phyloP scores from a whole-genome alignment of 2,113 vertebrate genomes.

The Tamias sibiricus region DNA sequence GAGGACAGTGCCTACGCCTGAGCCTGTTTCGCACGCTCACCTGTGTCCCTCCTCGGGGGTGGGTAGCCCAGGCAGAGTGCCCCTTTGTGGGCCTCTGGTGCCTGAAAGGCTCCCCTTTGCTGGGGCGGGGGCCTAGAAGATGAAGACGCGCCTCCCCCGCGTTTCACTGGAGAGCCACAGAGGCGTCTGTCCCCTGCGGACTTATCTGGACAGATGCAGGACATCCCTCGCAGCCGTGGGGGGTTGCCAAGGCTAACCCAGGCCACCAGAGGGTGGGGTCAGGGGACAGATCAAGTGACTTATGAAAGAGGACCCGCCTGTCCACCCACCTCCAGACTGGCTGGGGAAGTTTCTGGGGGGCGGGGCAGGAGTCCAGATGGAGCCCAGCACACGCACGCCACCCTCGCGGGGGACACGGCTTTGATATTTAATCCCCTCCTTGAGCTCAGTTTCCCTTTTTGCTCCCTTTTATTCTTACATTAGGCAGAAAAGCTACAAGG shows the following conservation, averaged over 20 bases:
- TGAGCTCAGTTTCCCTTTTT: conserved; percentile 64
- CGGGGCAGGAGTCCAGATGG: conserved; percentile 63
- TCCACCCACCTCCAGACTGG: background rate
- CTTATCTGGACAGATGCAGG: background rate
- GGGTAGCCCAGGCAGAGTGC: accelerated
- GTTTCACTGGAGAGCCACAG: background rate
- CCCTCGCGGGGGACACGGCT: background rate
- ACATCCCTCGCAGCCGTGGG: background rate
- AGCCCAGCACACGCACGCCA: background rate
- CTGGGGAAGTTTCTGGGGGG: background rate
- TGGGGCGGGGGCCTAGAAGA: accelerated
- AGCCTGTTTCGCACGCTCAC: no score
- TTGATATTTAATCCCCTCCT: conserved; percentile 61
- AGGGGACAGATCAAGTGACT: background rate
- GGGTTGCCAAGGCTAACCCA: background rate
- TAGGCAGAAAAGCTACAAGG: conserved; percentile 13
- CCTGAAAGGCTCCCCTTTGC: accelerated
- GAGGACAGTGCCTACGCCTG: no score
- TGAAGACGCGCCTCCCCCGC: background rate
- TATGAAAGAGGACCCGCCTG: background rate
- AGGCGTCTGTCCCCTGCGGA: accelerated
- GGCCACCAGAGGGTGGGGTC: background rate
- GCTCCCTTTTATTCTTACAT: background rate
- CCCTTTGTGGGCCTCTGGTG: accelerated
- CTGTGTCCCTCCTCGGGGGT: accelerated